Conservation (phyloP, 2,888 invertebrate species). For the Pollenia amentaria region DNA sequence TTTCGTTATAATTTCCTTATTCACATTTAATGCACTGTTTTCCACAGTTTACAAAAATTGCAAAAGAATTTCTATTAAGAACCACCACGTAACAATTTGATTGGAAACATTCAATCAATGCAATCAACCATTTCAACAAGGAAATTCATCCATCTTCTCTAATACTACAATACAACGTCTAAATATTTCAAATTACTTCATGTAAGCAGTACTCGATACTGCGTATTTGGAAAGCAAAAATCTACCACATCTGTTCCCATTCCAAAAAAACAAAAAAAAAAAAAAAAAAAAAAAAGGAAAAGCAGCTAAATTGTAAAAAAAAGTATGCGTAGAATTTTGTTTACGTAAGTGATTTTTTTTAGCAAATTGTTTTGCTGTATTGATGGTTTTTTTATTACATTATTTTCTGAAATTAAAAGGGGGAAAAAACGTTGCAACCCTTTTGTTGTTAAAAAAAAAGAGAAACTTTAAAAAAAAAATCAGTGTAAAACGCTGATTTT, state of each 20-base stretch:
- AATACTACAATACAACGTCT: slow-evolving; percentile 35
- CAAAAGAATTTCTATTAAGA: slow-evolving; percentile 52
- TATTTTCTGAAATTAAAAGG: slow-evolving; percentile 47
- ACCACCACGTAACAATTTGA: slow-evolving; percentile 64
- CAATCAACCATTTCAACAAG: slow-evolving; percentile 58
- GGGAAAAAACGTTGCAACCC: slow-evolving; percentile 54
- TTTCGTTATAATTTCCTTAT: background rate
- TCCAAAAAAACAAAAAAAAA: background rate
- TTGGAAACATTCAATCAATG: slow-evolving; percentile 66
- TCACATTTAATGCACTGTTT: slow-evolving; percentile 13
- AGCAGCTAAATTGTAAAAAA: background rate
- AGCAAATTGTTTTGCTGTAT: slow-evolving; percentile 31
- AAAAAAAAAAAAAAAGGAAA: too few relatives aligned
- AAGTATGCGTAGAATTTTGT: slow-evolving; percentile 47
- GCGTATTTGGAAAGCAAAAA: background rate
- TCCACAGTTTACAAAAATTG: background rate
- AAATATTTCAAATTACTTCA: slow-evolving; percentile 43
- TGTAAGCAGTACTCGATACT: slow-evolving; percentile 8
- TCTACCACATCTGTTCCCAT: slow-evolving; percentile 43
- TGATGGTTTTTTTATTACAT: slow-evolving; percentile 38
- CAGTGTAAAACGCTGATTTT: slow-evolving; percentile 23
- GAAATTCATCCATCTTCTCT: slow-evolving; percentile 38
- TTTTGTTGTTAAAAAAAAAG: slow-evolving; percentile 41
- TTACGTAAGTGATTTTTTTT: slow-evolving; percentile 31
- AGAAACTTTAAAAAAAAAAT: background rate